Evolutionary conservation across 1,140 invertebrate species (phyloP).

Genomic region (Zaprionus tsacasi): DNA sequence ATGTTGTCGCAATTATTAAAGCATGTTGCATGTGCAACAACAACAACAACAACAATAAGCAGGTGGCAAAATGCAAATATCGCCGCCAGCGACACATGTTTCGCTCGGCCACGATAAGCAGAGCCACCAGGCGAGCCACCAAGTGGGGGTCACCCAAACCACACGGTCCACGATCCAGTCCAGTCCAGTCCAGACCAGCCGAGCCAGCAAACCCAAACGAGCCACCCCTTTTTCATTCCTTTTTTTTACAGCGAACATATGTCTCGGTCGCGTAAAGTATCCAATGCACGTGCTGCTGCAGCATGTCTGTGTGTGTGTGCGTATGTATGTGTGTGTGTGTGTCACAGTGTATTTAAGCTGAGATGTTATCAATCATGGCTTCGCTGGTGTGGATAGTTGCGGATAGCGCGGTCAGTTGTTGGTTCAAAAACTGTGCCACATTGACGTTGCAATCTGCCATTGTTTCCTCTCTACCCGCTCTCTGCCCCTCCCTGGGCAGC

Average conservation of each 20-base stretch:
- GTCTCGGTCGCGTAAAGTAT: conserved; percentile 41
- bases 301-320: background rate
- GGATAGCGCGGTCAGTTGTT: conserved; percentile 70
- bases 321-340: conserved; percentile 12
- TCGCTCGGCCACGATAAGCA: conserved; percentile 57
- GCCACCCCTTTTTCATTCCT: background rate
- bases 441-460: conserved; percentile 35
- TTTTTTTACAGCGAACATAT: conserved; percentile 27
- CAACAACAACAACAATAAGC: conserved; percentile 54
- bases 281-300: conserved; percentile 33
- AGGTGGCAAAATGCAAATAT: conserved; percentile 35
- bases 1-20: conserved; percentile 60
- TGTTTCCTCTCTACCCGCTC: background rate
- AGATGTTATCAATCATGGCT: conserved; percentile 81
- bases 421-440: conserved; percentile 62
- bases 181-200: background rate
- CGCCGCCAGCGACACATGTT: conserved; percentile 33
- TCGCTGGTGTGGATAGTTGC: conserved; percentile 75
- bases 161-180: background rate
- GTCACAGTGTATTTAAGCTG: conserved; percentile 56
- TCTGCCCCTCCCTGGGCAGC: background rate
- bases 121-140: conserved; percentile 7
- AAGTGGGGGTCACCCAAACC: background rate
- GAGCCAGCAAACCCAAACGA: conserved; percentile 17
- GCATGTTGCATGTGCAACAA: conserved; percentile 28